Percentiles rank a stretch among this genome's conserved stretches.
phyloP scores from a whole-genome alignment of 1,140 invertebrate species.

The Adoxophyes honmai region DNA sequence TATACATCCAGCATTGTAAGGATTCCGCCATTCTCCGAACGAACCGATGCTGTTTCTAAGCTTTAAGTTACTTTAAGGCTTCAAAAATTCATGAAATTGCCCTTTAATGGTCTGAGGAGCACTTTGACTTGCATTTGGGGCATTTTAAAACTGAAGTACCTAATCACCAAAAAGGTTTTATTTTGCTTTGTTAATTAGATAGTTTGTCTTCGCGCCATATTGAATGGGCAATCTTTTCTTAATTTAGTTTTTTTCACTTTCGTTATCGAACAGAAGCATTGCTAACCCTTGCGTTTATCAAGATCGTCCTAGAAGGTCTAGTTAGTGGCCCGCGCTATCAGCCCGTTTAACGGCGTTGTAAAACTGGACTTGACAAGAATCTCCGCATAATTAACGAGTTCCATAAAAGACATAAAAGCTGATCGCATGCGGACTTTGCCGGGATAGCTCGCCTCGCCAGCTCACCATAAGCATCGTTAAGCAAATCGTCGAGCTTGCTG shows the following conservation, averaged over 20 bases:
- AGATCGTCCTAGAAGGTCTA: neutral
- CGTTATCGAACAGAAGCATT: too few species aligned
- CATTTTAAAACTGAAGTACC: neutral
- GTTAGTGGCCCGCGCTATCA: neutral
- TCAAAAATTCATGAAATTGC: slow-evolving; percentile 23
- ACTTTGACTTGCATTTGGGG: neutral
- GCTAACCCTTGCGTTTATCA: neutral
- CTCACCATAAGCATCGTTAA: neutral
- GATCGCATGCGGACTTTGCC: slow-evolving; percentile 10
- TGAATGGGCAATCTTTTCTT: too few species aligned
- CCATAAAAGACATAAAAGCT: slow-evolving; percentile 15
- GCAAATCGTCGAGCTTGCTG: slow-evolving; percentile 4
- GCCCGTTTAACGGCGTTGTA: slow-evolving; percentile 2
- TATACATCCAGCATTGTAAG: slow-evolving; percentile 76
- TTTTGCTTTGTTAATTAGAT: neutral
- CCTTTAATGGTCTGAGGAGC: neutral
- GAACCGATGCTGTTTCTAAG: slow-evolving; percentile 63
- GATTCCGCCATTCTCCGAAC: slow-evolving; percentile 71
- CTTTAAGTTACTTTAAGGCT: slow-evolving; percentile 47
- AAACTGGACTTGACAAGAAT: slow-evolving; percentile 14
- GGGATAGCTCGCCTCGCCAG: neutral
- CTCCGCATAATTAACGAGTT: slow-evolving; percentile 3
- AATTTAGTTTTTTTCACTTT: too few species aligned
- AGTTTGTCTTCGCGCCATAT: too few species aligned
- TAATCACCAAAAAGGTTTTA: too few species aligned